Base-by-base conservation (phyloP, 2,888 invertebrate species). In the Rapana venosa region DNA sequence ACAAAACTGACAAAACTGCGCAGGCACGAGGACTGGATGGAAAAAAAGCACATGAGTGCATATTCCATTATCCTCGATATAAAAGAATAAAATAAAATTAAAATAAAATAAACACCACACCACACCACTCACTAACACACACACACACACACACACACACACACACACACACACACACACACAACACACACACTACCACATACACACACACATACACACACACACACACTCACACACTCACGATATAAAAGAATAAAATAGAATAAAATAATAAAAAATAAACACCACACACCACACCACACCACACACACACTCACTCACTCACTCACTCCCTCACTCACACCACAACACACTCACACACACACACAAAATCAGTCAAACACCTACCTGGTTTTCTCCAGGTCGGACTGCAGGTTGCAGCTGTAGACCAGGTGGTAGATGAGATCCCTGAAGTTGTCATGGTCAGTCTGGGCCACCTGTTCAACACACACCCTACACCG, bases 341-440 rank as follows among this genome's bases (percentile, higher is more conserved):
- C 58, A 13, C 58, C 58, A 58, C 58, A 1, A 22, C 61, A 85
- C 61, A 61, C 61, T 15, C 13, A 61, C 61, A 61, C 61, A 61
- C 61, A 61, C 61, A 61, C 61, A 61, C 61, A 61, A 11, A 61
- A 61, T 17, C 61, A 61, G 13, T 15, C 61, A 61, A 11, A 61
- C 61, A 61, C 61, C n/a, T 92, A 96, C 96, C 96, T 95, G 88
- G 95, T 95, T 92, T 95, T 96, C 90, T 96, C 96, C 30, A 96
- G 92, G 83, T 96, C 96, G 79, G 95, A 95, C 90, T 94, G 93
- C 87, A 94, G 94, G 90, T 95, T 95, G 89, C 94, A 94, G 91
- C 94, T 95, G 93, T 95, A 95, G 8, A 96, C 94, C 90, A 96
- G 94, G 91, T 96, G 95, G 94, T 94, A 96, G 90, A 96, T 96